These are phyloP conservation scores for Brachyistius frenatus DNA, from an alignment of 2,113 vertebrate genomes.

Conservation along the genomic window DNA sequence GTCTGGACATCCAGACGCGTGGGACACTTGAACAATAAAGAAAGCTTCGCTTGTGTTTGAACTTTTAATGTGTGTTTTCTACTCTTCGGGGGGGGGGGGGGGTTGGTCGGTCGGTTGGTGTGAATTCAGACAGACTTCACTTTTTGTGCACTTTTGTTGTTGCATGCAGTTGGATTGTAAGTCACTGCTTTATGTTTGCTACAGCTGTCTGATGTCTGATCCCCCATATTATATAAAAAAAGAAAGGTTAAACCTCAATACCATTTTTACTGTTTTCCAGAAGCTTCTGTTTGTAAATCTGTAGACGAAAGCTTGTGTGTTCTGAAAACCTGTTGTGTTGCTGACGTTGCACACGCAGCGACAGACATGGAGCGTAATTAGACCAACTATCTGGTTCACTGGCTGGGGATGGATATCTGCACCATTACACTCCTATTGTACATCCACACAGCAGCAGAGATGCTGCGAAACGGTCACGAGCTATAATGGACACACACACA, in stretches of 20 bases:
- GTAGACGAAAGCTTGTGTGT: not conserved
- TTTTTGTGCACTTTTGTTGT: too few species aligned
- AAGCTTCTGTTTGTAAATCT: not conserved
- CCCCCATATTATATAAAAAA: too few species aligned
- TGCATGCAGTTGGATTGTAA: too few species aligned
- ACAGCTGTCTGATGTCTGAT: too few species aligned
- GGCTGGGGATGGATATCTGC: not conserved
- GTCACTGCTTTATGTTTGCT: too few species aligned
- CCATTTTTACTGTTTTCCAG: not conserved
- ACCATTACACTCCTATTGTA: too few species aligned
- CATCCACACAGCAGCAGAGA: not conserved
- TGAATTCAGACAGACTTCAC: too few species aligned
- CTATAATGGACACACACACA: too few species aligned
- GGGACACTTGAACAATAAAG: constrained; percentile 2
- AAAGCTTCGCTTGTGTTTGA: constrained; percentile 11
- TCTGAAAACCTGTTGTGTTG: not conserved
- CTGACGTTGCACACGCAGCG: not conserved
- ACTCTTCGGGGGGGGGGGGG: too few species aligned
- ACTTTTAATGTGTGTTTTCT: not conserved
- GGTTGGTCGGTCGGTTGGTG: too few species aligned
- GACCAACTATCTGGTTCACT: not conserved
- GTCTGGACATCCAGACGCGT: constrained; percentile 21
- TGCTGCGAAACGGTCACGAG: not conserved
- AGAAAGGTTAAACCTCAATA: too few species aligned
- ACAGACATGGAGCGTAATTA: not conserved